Percentiles rank a stretch among this genome's conserved stretches.
Evolutionary conservation across 2,888 invertebrate genomes (phyloP).

Genomic region (Eupeodes latifasciatus): DNA sequence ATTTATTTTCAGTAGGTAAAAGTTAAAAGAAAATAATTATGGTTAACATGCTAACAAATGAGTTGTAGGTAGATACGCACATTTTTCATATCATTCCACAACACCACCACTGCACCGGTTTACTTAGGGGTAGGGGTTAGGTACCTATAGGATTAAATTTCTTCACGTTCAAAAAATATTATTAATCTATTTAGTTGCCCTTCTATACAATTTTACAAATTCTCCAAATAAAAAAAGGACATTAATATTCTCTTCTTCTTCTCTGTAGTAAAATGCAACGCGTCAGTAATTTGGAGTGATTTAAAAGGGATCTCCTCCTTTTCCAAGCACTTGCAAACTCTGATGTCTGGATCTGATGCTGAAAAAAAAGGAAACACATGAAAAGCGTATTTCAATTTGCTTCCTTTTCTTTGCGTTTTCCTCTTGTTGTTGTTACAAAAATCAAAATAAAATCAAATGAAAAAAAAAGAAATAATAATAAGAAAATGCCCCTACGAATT

Average conservation of each 20-base stretch:
- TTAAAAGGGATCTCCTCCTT: conserved; percentile 56
- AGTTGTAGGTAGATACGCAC: too few species aligned
- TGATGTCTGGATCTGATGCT: conserved; percentile 3
- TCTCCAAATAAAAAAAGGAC: conserved; percentile 39
- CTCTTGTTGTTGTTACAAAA: conserved; percentile 17
- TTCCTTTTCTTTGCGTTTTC: not conserved
- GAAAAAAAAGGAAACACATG: conserved; percentile 59
- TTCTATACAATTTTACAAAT: conserved; percentile 28
- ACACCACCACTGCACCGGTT: not conserved
- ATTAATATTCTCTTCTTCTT: conserved; percentile 42
- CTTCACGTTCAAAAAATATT: conserved; percentile 2
- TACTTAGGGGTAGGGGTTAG: not conserved
- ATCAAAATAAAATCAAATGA: conserved; percentile 30
- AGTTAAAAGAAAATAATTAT: too few species aligned
- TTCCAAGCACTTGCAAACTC: conserved; percentile 62
- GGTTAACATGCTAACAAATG: too few species aligned
- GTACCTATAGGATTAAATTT: not conserved
- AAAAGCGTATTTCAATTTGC: conserved; percentile 56
- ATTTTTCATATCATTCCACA: not conserved
- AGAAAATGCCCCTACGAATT: conserved; percentile 72
- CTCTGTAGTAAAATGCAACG: conserved; percentile 46
- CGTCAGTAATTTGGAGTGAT: conserved; percentile 67
- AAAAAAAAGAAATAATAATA: conserved; percentile 53
- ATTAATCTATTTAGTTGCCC: conserved; percentile 12
- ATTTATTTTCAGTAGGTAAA: too few species aligned